phyloP scores from a whole-genome alignment of 2,888 invertebrate genomes.

The Andricus curvator region DNA sequence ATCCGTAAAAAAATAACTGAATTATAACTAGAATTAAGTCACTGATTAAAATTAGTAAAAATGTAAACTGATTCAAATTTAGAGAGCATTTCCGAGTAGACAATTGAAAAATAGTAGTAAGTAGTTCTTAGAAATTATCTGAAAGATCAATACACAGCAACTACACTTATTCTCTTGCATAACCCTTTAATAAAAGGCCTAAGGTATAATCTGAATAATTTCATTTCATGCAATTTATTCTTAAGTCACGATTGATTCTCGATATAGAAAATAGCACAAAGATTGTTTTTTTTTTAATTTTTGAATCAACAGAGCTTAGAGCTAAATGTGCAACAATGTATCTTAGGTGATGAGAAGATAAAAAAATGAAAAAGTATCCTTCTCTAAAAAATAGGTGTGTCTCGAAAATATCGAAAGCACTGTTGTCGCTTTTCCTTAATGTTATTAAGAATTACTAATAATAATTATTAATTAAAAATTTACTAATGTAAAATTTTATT shows the following conservation, averaged over 20 bases:
- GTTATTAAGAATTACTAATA: too few relatives aligned
- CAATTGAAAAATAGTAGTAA: neutral
- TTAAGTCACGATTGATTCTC: neutral
- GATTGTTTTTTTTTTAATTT: neutral
- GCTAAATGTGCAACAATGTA: neutral
- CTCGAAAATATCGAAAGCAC: too few relatives aligned
- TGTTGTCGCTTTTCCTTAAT: too few relatives aligned
- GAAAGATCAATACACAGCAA: neutral
- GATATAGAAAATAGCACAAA: neutral
- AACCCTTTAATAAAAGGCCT: neutral
- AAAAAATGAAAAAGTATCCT: neutral
- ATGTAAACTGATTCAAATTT: too few relatives aligned
- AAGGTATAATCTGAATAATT: conserved; percentile 1
- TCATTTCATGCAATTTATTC: neutral
- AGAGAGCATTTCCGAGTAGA: neutral
- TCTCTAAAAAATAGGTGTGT: too few relatives aligned
- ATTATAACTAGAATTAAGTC: too few relatives aligned
- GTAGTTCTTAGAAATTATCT: neutral
- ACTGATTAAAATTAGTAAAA: too few relatives aligned
- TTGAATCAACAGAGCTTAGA: neutral
- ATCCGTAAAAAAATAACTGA: too few relatives aligned
- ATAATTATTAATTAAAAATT: too few relatives aligned
- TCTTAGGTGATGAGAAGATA: neutral
- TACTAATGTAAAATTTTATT: too few relatives aligned
- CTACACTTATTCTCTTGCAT: neutral